Percentiles rank a stretch among this genome's conserved stretches.
These are phyloP conservation scores for Champsocephalus gunnari DNA, from an alignment of 2,797 vertebrate genomes.

Conservation along the genomic window DNA sequence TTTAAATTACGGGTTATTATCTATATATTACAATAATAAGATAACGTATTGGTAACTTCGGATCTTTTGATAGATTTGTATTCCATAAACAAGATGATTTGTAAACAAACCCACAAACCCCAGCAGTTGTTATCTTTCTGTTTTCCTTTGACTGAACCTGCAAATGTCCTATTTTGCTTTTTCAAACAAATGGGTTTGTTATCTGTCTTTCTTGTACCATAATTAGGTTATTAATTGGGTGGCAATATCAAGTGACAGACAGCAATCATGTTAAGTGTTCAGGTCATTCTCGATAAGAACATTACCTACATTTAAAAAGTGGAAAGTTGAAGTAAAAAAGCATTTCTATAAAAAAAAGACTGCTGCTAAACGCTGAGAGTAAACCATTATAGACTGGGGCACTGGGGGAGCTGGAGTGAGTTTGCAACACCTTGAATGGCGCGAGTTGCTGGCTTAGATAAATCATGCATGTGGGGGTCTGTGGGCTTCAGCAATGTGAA, in stretches of 20 bases:
- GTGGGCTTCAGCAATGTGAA: constrained; percentile 82
- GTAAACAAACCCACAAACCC: constrained; percentile 21
- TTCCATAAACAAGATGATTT: constrained; percentile 3
- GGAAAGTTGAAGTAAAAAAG: neutral
- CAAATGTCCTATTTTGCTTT: neutral
- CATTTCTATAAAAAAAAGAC: neutral
- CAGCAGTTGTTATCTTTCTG: neutral
- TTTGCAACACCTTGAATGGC: constrained; percentile 72
- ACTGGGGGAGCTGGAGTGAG: constrained; percentile 62
- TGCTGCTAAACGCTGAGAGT: constrained; percentile 34
- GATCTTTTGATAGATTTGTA: neutral
- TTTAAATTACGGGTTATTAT: neutral
- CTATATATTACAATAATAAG: neutral
- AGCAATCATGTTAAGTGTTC: constrained; percentile 2
- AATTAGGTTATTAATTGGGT: constrained; percentile 1
- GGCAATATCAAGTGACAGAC: constrained; percentile 2
- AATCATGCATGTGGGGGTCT: constrained; percentile 81
- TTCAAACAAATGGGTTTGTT: constrained; percentile 10
- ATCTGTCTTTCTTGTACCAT: constrained; percentile 13
- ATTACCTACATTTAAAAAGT: neutral
- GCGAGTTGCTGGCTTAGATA: constrained; percentile 81
- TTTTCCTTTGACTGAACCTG: constrained; percentile 8
- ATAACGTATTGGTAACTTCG: neutral
- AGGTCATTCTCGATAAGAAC: neutral
- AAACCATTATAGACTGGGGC: constrained; percentile 62